Base-by-base conservation (phyloP, 2,113 vertebrate species). In the Ictalurus punctatus region DNA sequence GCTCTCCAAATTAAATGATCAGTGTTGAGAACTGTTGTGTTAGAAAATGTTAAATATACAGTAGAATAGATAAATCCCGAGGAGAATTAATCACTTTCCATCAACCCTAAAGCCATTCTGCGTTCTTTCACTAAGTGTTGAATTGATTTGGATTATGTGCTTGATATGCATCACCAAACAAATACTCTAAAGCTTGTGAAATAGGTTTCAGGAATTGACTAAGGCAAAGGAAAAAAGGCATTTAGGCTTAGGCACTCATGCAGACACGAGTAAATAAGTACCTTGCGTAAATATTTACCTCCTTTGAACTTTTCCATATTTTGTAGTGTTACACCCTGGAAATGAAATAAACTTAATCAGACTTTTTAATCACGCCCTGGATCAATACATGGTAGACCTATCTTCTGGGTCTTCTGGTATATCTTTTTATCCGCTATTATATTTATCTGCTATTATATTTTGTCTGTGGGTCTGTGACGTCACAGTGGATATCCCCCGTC, bases 81-180 rank as follows among this genome's bases (percentile, higher is more conserved):
- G 63, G 81, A 59, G 63, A 61, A 12, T 56, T 82, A 59, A 65
- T 84, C 59, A 84, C 82, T 44, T 84, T 84, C 40, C 61, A 84
- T 69, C 83, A 52, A 48, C 37, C 83, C 40, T 48, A 69, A 84
- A 84, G 25, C 40, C 83, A n/a, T 84, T 67, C 83, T 52, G 40
- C 59, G 19, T 84, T 84, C 23, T 52, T 52, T 67, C 16, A 52
- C 63, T 30, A 69, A 84, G 25, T 44, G 27, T 19, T 52, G 83
- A 84, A 84, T 84, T 84, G 83, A 69, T 69, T 84, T 10, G 83
- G 83, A 84, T 84, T 84, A 84, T 27, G 83, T 84, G 83, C 40
- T 4, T 84, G 83, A 84, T 67, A 65, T 84, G 83, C 83, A 84
- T 84, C 61, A 48, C 23, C 27, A 69, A 67, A 67, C 63, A 67